Percentiles rank a stretch among this genome's conserved stretches.
phyloP scores from a whole-genome alignment of 2,888 invertebrate species.

The Drosophila formosana region DNA sequence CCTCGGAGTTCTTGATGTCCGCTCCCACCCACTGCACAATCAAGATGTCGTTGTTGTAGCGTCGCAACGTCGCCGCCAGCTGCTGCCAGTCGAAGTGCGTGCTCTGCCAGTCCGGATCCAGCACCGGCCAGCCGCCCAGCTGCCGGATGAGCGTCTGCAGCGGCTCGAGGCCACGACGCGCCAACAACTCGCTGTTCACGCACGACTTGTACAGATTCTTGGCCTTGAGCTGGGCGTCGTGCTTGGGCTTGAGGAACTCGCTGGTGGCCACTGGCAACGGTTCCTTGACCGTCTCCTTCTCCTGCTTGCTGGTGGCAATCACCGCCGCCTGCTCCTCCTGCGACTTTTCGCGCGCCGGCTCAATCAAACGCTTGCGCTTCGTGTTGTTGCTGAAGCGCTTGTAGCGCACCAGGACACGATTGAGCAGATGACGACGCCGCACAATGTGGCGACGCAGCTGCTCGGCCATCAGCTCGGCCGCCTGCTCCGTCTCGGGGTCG shows the following conservation, averaged over 20 bases:
- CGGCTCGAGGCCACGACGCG: conserved; percentile 90
- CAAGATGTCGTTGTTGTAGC: conserved; percentile 94
- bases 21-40: conserved; percentile 96
- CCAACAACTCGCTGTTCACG: conserved; percentile 91
- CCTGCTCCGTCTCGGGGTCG: conserved; percentile 49
- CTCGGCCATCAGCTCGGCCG: conserved; percentile 59
- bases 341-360: conserved; percentile 55
- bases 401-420: conserved; percentile 75
- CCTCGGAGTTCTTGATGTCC: conserved; percentile 96
- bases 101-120: conserved; percentile 88
- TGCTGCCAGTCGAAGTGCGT: conserved; percentile 90
- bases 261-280: conserved; percentile 7
- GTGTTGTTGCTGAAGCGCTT: conserved; percentile 73
- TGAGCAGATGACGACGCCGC: conserved; percentile 68
- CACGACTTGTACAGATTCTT: conserved; percentile 94
- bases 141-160: conserved; percentile 89
- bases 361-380: conserved; percentile 74
- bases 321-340: conserved; percentile 48
- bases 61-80: conserved; percentile 90
- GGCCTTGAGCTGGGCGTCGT: conserved; percentile 91
- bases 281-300: conserved; percentile 33
- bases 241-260: conserved; percentile 55
- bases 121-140: conserved; percentile 96
- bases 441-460: conserved; percentile 76
- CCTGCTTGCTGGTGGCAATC: conserved; percentile 17